These are phyloP conservation scores for Leucophenga montana DNA, from an alignment of 2,888 invertebrate species.

Conservation along the genomic window DNA sequence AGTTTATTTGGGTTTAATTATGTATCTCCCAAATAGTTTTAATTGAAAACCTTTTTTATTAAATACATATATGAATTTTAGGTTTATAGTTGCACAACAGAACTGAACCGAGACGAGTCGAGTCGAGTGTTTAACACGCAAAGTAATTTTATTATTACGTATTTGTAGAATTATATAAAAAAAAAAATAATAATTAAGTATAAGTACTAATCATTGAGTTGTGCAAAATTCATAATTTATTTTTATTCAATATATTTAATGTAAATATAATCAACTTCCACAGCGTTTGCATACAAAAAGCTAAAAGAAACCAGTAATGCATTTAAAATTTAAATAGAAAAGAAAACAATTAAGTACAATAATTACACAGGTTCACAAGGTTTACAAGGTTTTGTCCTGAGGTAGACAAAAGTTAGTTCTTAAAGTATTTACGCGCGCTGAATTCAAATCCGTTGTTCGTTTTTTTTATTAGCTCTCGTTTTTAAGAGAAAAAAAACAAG, in stretches of 20 bases:
- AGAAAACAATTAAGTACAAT: background rate
- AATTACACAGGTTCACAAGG: too few relatives aligned
- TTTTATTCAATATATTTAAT: background rate
- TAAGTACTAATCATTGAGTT: background rate
- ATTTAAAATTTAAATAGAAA: slow-evolving; percentile 10
- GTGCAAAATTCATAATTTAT: background rate
- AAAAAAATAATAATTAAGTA: background rate
- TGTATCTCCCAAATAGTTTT: background rate
- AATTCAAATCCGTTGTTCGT: too few relatives aligned
- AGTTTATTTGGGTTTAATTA: background rate
- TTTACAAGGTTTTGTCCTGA: too few relatives aligned
- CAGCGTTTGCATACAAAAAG: background rate
- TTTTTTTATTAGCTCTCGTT: too few relatives aligned
- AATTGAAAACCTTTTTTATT: background rate
- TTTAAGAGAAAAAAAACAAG: too few relatives aligned
- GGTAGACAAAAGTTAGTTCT: too few relatives aligned
- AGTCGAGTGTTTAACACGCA: slow-evolving; percentile 17
- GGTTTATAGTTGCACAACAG: background rate
- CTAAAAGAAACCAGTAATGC: background rate
- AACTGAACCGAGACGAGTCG: background rate
- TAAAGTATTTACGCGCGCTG: too few relatives aligned
- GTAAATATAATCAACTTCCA: background rate
- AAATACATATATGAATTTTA: background rate
- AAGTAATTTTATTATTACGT: background rate
- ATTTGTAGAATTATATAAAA: background rate